phyloP scores from a whole-genome alignment of 2,888 invertebrate species.

The Drosophila flavopinicola region DNA sequence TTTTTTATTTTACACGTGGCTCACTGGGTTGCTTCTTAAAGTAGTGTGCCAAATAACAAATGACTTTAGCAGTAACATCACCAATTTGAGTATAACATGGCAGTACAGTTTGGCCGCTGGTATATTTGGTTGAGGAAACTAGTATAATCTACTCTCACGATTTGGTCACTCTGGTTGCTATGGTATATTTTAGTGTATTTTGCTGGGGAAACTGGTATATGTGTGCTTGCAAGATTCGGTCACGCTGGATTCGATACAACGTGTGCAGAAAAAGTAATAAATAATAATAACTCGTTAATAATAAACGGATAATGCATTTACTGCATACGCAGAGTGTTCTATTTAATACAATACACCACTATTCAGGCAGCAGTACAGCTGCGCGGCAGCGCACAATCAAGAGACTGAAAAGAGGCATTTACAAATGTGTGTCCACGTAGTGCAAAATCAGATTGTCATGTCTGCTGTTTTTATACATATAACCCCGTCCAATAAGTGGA shows the following conservation, averaged over 20 bases:
- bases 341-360: constrained; percentile 19
- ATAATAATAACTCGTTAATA: constrained; percentile 60
- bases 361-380: constrained; percentile 7
- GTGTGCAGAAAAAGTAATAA: constrained; percentile 72
- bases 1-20: too few species aligned
- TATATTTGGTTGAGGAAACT: too few species aligned
- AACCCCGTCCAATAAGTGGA: constrained; percentile 42
- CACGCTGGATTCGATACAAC: constrained; percentile 61
- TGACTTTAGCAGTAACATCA: too few species aligned
- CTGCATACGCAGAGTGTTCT: constrained; percentile 36
- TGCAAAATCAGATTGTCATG: constrained; percentile 66
- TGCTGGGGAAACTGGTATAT: too few species aligned
- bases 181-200: too few species aligned
- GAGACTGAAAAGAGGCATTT: constrained; percentile 26
- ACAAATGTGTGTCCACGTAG: constrained; percentile 70
- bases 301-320: constrained; percentile 46
- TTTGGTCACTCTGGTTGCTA: too few species aligned
- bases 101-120: too few species aligned
- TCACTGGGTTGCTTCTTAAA: too few species aligned
- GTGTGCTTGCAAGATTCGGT: too few species aligned
- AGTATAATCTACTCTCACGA: too few species aligned
- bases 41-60: too few species aligned
- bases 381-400: constrained; percentile 13
- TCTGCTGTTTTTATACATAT: constrained; percentile 56
- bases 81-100: too few species aligned